A percentile compares a stretch with the other conserved stretches of the same genome.
These are phyloP conservation scores for Adelges cooleyi DNA, from an alignment of 1,140 invertebrate species.

Conservation along the genomic window DNA sequence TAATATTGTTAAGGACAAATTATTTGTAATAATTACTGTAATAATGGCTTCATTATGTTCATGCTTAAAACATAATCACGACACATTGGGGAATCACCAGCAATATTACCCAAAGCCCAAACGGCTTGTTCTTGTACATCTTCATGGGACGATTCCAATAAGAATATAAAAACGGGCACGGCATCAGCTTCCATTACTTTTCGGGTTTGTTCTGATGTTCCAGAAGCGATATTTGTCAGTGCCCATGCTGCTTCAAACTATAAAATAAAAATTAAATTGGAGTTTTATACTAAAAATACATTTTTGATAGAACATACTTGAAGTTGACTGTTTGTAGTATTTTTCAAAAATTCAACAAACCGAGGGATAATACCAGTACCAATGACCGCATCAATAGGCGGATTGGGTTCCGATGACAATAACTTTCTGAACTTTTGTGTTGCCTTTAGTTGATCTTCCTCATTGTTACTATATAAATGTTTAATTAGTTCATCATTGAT, in stretches of 20 bases:
- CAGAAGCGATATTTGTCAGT: conserved; percentile 93
- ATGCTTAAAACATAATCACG: conserved; percentile 79
- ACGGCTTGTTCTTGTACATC: conserved; percentile 95
- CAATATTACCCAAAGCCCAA: conserved; percentile 94
- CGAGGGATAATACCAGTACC: conserved; percentile 86
- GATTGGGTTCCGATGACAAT: conserved; percentile 89
- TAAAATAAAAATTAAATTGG: background rate
- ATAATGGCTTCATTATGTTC: conserved; percentile 74
- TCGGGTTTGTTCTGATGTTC: conserved; percentile 85
- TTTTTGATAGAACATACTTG: conserved; percentile 48
- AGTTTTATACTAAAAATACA: background rate
- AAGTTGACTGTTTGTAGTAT: conserved; percentile 67
- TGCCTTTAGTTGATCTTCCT: conserved; percentile 67
- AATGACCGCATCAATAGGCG: conserved; percentile 98
- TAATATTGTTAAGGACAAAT: too few relatives aligned
- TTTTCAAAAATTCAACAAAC: conserved; percentile 89
- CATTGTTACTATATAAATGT: conserved; percentile 60
- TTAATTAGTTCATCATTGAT: conserved; percentile 35
- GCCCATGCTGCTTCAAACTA: conserved; percentile 98
- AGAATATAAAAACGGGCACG: conserved; percentile 78
- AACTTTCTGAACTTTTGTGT: conserved; percentile 93
- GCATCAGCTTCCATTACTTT: conserved; percentile 90
- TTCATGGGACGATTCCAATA: conserved; percentile 57
- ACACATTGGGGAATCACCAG: conserved; percentile 86
- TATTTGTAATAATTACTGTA: conserved; percentile 84